phyloP scores from a whole-genome alignment of 2,888 invertebrate genomes.

The Keiferia lycopersicella region DNA sequence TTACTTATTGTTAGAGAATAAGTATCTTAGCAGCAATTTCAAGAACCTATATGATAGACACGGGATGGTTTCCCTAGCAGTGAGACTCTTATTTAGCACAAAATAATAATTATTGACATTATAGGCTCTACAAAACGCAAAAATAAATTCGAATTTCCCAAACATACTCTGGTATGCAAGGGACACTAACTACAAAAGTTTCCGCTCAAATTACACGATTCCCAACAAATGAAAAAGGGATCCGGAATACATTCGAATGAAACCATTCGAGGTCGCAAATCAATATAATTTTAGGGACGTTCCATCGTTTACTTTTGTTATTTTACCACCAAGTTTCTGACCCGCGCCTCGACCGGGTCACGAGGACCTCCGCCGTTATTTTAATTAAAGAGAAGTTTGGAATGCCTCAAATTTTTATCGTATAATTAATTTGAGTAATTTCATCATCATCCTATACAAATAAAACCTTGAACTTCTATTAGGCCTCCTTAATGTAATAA shows the following conservation, averaged over 20 bases:
- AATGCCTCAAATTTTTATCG: conserved; percentile 26
- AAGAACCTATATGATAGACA: too few relatives aligned
- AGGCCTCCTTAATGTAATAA: neutral
- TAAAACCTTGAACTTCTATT: conserved; percentile 5
- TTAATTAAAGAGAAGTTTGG: conserved; percentile 31
- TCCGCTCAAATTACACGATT: conserved; percentile 6
- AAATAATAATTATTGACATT: neutral
- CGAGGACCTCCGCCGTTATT: conserved; percentile 27
- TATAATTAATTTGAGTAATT: conserved; percentile 29
- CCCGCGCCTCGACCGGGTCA: conserved; percentile 21
- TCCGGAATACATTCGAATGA: conserved; percentile 23
- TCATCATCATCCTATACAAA: conserved; percentile 24
- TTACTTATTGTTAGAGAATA: neutral
- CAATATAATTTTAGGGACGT: conserved; percentile 30
- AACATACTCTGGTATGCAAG: too few relatives aligned
- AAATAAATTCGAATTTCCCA: neutral
- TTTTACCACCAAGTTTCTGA: conserved; percentile 28
- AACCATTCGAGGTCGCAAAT: conserved; percentile 29
- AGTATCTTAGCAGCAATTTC: too few relatives aligned
- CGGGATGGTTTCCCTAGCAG: too few relatives aligned
- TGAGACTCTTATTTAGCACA: neutral
- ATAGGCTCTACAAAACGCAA: neutral
- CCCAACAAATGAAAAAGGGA: conserved; percentile 26
- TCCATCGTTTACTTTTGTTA: conserved; percentile 30
- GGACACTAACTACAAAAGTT: conserved; percentile 14